Conservation (phyloP, 2,113 vertebrate genomes). For the Lepisosteus oculatus region DNA sequence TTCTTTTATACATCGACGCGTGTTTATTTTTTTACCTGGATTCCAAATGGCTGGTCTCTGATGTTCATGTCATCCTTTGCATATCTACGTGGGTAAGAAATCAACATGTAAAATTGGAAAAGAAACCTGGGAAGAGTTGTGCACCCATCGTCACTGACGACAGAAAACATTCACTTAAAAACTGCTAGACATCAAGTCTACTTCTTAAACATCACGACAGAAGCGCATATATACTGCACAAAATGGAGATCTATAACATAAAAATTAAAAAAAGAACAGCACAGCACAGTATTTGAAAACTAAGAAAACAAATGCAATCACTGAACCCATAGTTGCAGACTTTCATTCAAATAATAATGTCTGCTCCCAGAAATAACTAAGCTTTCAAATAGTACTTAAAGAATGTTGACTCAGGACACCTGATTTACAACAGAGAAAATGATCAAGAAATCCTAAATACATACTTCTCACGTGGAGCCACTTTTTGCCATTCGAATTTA, state of each 20-base stretch:
- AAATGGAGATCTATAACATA: too few species aligned
- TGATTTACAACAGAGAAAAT: too few species aligned
- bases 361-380: background rate
- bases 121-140: background rate
- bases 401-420: background rate
- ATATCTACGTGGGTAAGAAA: slow-evolving; percentile 67
- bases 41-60: slow-evolving; percentile 97
- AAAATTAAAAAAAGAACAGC: slow-evolving; percentile 1
- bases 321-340: too few species aligned
- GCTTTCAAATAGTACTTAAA: background rate
- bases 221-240: background rate
- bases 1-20: too few species aligned
- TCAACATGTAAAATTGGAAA: background rate
- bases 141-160: too few species aligned
- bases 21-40: slow-evolving; percentile 77
- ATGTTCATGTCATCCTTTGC: slow-evolving; percentile 99
- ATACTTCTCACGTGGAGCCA: slow-evolving; percentile 95
- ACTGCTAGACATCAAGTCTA: too few species aligned
- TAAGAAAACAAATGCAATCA: too few species aligned
- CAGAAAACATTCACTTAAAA: too few species aligned
- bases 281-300: too few species aligned
- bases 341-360: too few species aligned
- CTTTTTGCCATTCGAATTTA: slow-evolving; percentile 99
- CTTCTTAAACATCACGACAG: too few species aligned
- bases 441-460: slow-evolving; percentile 17